Base-by-base conservation (phyloP, 2,888 invertebrate species). In the Sphecodes monilicornis region DNA sequence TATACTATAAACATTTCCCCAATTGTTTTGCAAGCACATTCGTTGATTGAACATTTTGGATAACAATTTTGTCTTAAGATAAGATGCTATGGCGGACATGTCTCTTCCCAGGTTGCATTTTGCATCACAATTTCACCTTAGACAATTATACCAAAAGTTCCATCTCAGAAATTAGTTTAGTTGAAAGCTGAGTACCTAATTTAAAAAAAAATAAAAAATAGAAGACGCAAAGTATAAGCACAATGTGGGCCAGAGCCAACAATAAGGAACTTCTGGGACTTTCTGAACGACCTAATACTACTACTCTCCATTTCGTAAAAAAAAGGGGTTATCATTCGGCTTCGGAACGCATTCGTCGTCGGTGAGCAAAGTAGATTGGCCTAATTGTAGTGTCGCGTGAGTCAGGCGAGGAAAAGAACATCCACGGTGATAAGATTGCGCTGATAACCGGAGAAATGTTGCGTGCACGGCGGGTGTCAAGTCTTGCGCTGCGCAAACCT, bases 371-470 rank as follows among this genome's bases (percentile, higher is more conserved):
- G 57, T 32, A 50, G 43, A 46, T n/a, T 76, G 81, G 29, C 74
- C 85, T 77, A 85, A 85, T 79, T 85, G 75, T 69, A 72, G 39
- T 41, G 64, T 68, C 22, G 66, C 54, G 64, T 81, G 86, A 84
- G 80, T 84, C 81, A 78, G 60, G 32, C 85, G 29, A 69, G 57
- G 82, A 81, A 89, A 82, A 86, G 76, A 82, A 80, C 72, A 69
- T 81, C 73, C 76, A 32, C 22, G 54, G 46, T 57, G 82, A 89
- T 88, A 88, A 88, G 82, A 76, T 66, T 76, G 74, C 70, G 60
- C 39, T 71, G 80, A 90, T 88, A 87, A 43, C 71, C n/a, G 60
- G 68, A 78, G 78, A 68, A 87, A 82, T 83, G 80, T 82, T 68
- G 71, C 80, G 73, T 71, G 54, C 41, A 13, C 71, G 3, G 41